Evolutionary conservation across 2,888 invertebrate genomes (phyloP).

Genomic region (Tolmerus cingulatus): DNA sequence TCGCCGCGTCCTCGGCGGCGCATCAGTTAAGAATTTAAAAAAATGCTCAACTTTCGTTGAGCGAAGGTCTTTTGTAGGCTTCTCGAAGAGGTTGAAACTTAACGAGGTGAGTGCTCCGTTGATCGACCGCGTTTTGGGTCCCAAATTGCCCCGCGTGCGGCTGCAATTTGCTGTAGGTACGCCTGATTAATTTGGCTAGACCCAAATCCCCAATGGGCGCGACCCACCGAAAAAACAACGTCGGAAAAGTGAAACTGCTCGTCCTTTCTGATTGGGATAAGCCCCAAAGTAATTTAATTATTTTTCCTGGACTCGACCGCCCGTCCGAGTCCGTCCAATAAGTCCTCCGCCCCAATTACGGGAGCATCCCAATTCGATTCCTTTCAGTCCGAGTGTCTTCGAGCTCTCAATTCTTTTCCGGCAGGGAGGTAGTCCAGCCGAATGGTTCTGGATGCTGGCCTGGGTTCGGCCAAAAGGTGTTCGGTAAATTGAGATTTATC

Average conservation of each 20-base stretch:
- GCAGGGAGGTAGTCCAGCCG: neutral
- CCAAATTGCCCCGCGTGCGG: neutral
- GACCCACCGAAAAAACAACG: neutral
- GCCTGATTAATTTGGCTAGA: conserved; percentile 32
- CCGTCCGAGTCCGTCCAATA: neutral
- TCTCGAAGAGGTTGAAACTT: neutral
- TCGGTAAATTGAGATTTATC: conserved; percentile 43
- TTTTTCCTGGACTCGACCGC: conserved; percentile 17
- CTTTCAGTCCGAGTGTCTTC: neutral
- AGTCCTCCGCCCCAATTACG: conserved; percentile 36
- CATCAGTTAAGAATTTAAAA: neutral
- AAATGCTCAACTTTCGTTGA: neutral
- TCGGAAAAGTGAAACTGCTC: neutral
- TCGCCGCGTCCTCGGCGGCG: neutral
- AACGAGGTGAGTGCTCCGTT: neutral
- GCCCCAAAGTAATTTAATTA: conserved; percentile 41
- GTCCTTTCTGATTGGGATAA: conserved; percentile 37
- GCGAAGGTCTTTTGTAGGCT: neutral
- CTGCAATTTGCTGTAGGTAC: neutral
- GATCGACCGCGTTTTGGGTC: neutral
- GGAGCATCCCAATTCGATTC: conserved; percentile 32
- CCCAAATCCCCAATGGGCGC: conserved; percentile 29
- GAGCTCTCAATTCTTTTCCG: conserved; percentile 29
- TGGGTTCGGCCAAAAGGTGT: conserved; percentile 4
- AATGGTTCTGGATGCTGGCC: neutral